phyloP scores from a whole-genome alignment of 2,113 vertebrate genomes.

The Strigops habroptila region DNA sequence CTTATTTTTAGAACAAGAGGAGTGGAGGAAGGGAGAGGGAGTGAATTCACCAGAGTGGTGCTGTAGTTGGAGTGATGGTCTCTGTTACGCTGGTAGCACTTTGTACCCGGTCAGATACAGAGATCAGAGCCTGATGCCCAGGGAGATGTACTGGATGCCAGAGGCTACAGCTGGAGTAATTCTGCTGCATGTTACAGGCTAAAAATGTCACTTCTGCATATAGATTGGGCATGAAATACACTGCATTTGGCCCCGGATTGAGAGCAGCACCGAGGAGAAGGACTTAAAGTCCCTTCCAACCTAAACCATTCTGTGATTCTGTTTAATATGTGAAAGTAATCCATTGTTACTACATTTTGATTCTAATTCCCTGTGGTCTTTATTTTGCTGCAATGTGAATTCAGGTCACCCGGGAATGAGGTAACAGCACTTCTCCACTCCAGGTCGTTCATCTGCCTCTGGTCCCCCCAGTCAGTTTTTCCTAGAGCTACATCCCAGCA shows the following conservation, averaged over 20 bases:
- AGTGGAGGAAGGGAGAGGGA: not conserved
- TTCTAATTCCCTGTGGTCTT: not conserved
- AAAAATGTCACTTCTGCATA: not conserved
- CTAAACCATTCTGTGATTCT: not conserved
- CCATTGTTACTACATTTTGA: not conserved
- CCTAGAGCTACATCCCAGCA: not conserved
- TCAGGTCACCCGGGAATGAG: not conserved
- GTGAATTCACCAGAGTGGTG: not conserved
- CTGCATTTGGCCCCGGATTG: not conserved
- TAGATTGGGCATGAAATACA: not conserved
- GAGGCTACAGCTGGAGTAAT: not conserved
- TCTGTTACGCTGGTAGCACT: not conserved
- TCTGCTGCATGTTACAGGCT: not conserved
- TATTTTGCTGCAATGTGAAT: not conserved
- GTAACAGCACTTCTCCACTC: not conserved
- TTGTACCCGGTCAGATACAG: not conserved
- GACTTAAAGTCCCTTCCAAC: not conserved
- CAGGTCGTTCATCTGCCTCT: not conserved
- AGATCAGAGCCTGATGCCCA: not conserved
- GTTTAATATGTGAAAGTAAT: not conserved
- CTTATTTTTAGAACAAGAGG: not conserved
- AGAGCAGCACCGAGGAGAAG: not conserved
- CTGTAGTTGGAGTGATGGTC: not conserved
- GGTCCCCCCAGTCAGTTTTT: not conserved
- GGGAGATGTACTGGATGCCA: not conserved